Base-by-base conservation (phyloP, 2,888 invertebrate genomes). In the Cryptocephalus moraei region DNA sequence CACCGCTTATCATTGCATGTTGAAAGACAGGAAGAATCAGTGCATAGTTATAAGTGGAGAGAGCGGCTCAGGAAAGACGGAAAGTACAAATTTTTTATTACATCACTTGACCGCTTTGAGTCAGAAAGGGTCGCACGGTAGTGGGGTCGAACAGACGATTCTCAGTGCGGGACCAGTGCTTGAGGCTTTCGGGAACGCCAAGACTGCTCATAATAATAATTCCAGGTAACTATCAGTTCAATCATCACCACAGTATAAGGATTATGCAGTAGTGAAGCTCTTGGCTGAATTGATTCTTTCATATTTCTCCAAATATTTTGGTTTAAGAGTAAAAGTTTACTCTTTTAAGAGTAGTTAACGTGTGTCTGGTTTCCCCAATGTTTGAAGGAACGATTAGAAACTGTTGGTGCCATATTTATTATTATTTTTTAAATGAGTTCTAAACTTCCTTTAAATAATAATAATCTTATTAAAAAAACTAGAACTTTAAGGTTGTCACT, bases 181-280 rank as follows among this genome's bases (percentile, higher is more conserved):
- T 41, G 95, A 95, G 78, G 95, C 95, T 8, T 96, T 96, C 71
- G 96, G 96, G n/a, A 96, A 96, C 74, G 94, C 96, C 0, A 95
- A 94, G 75, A 96, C 95, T 33, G 91, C 94, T 2, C 94, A 95
- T 67, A 95, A 95, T 70, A 94, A 95, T 73, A 96, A 96, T 72
- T 93, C 93, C 4, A 62, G 61, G 61, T 60, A 50, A 54, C 49
- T 45, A 9, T 8, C 33, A 44, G 41, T 41, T 11, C 8, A 42
- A 45, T 22, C 33, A 9, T 33, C 11, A 39, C 14, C 9, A 39
- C 12, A 11, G 39, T 9, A 11, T 11, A 39, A n/a, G n/a, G n/a
- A n/a, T n/a, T n/a, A n/a, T n/a, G n/a, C n/a, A n/a, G n/a, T n/a
- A n/a, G n/a, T n/a, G n/a, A n/a, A n/a, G n/a, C n/a, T n/a, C n/a